Base-by-base conservation (phyloP, 2,888 invertebrate species). In the Megamerina dolium region DNA sequence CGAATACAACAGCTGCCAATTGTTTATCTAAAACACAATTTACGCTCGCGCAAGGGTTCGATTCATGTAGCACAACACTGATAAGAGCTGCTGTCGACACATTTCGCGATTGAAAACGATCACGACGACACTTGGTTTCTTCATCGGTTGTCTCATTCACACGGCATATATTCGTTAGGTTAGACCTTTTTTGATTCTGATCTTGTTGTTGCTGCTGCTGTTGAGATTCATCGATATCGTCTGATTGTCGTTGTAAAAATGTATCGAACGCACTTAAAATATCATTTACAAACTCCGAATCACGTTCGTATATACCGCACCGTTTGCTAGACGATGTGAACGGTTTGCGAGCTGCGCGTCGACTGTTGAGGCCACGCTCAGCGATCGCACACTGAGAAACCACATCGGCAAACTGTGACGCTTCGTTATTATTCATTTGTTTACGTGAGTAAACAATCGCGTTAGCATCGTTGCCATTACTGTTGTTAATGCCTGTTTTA, bases 251-350 rank as follows among this genome's bases (percentile, higher is more conserved):
- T 16, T 34, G 35, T 13, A 59, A 36, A 43, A 58, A 51, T 3
- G 49, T 40, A 43, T 63, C 61, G 35, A 60, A 61, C 10, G 54
- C 59, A 48, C 56, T 59, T 16, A 68, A 53, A 46, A 69, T 58
- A 54, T 68, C 67, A 43, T 41, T 60, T 6, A 67, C 64, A 49
- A 67, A 61, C 4, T 61, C 60, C 5, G 63, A 60, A 16, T 63
- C 56, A 33, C 57, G 62, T 46, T 67, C 66, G 51, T 66, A 61
- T 46, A 68, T 61, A 44, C 60, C 65, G 41, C 61, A 56, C 38
- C 66, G 59, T 45, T 55, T 56, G 14, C 30, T 30, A 6, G 32
- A n/a, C 23, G 31, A 23, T 43, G 44, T 42, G 41, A 41, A 46
- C 48, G 43, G 46, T 48, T 49, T 45, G 20, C 43, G 37, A n/a